phyloP scores from a whole-genome alignment of 2,888 invertebrate species.

The Rhaphigaster nebulosa region DNA sequence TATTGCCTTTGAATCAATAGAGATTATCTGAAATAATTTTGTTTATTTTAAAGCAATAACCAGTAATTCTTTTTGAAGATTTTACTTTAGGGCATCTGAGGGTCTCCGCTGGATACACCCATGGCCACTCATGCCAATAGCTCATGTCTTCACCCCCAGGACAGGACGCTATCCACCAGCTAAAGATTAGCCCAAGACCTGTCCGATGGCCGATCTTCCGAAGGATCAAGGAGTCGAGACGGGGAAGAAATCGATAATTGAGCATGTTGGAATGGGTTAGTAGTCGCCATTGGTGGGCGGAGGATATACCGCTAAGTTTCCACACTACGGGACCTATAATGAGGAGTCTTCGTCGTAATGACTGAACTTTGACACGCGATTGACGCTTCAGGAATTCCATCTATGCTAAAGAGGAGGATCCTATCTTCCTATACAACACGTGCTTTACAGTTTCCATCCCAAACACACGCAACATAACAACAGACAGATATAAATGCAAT shows the following conservation, averaged over 20 bases:
- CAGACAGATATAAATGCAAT: neutral
- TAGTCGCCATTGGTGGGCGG: neutral
- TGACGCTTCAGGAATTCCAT: neutral
- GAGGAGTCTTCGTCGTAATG: neutral
- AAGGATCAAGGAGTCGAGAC: neutral
- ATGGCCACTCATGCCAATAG: too few species aligned
- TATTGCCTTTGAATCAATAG: too few species aligned
- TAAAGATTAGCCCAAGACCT: neutral
- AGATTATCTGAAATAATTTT: too few species aligned
- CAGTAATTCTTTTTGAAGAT: too few species aligned
- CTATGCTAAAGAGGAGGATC: neutral
- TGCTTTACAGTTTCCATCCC: neutral
- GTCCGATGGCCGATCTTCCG: neutral
- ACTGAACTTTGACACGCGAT: constrained; percentile 40
- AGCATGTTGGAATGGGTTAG: constrained; percentile 14
- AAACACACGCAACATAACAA: neutral
- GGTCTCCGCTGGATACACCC: too few species aligned
- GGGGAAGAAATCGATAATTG: neutral
- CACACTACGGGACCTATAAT: constrained; percentile 41
- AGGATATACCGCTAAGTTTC: constrained; percentile 26
- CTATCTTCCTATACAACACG: neutral
- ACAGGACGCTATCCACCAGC: neutral
- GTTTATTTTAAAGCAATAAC: too few species aligned
- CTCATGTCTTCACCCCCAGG: neutral
- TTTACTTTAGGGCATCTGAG: too few species aligned